Evolutionary conservation across 2,113 vertebrate species (phyloP).

Genomic region (Ceyx cyanopectus): DNA sequence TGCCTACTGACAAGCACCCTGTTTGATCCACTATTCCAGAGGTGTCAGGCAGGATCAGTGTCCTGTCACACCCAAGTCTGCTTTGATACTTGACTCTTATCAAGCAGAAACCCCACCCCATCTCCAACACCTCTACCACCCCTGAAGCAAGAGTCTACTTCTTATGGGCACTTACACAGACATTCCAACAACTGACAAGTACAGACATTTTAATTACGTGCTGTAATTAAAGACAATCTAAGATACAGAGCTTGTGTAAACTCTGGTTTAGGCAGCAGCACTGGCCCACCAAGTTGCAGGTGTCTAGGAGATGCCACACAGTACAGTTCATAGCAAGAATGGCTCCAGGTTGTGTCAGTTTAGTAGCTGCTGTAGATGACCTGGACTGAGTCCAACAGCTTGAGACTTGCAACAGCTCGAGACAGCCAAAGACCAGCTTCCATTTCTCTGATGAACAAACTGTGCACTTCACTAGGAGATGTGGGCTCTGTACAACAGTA

Average conservation of each 20-base stretch:
- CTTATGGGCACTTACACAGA: background rate
- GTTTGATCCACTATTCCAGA: background rate
- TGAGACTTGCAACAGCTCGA: background rate
- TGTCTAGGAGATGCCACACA: background rate
- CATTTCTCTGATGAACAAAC: background rate
- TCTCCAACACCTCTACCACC: background rate
- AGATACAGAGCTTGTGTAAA: background rate
- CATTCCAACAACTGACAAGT: slow-evolving; percentile 10
- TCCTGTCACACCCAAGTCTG: background rate
- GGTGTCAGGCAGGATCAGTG: background rate
- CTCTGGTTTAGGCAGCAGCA: background rate
- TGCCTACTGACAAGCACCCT: background rate
- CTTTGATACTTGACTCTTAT: background rate
- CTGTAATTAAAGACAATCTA: background rate
- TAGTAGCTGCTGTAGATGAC: background rate
- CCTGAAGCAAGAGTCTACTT: background rate
- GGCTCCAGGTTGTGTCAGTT: background rate
- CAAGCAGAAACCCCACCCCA: background rate
- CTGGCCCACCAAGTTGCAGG: background rate
- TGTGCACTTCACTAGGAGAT: background rate
- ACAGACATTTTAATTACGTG: background rate
- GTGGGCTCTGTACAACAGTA: background rate
- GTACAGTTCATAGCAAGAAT: background rate
- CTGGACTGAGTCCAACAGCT: background rate
- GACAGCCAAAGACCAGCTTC: background rate